Percentiles rank a stretch among this genome's conserved stretches.
phyloP scores from a whole-genome alignment of 2,888 invertebrate genomes.

The Scaptomyza caliginosa region DNA sequence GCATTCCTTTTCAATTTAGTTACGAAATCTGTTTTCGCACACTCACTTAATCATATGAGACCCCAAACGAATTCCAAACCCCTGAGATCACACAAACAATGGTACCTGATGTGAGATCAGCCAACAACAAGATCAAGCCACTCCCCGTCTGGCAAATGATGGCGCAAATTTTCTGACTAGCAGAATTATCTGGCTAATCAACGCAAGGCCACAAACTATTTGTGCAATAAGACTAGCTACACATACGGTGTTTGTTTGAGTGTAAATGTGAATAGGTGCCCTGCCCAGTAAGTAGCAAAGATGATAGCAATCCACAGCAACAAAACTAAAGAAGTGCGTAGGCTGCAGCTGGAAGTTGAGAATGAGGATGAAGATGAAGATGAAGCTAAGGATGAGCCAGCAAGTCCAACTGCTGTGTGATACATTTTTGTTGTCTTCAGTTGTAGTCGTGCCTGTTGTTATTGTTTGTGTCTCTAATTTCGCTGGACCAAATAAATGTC shows the following conservation, averaged over 20 bases:
- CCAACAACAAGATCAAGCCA: conserved; percentile 56
- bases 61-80: conserved; percentile 31
- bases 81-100: conserved; percentile 36
- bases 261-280: conserved; percentile 51
- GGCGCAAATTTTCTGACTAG: conserved; percentile 50
- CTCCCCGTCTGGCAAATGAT: conserved; percentile 64
- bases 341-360: conserved; percentile 42
- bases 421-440: conserved; percentile 24
- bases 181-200: conserved; percentile 70
- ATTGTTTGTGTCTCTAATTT: conserved; percentile 67
- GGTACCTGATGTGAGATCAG: conserved; percentile 40
- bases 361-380: conserved; percentile 15
- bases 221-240: conserved; percentile 22
- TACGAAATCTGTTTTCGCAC: conserved; percentile 1
- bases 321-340: conserved; percentile 64
- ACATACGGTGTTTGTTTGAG: too few relatives aligned
- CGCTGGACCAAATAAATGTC: conserved; percentile 80
- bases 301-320: conserved; percentile 64
- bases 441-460: conserved; percentile 24
- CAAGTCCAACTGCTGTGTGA: conserved; percentile 16
- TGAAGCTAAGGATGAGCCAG: conserved; percentile 36
- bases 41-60: conserved; percentile 1
- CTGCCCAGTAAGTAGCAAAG: conserved; percentile 39
- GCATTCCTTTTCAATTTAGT: conserved; percentile 23
- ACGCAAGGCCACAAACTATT: conserved; percentile 42